Evolutionary conservation across 1,140 invertebrate genomes (phyloP), one percentile per base, ranked within the genome.

Genomic region (Hycleus phaleratus): DNA sequence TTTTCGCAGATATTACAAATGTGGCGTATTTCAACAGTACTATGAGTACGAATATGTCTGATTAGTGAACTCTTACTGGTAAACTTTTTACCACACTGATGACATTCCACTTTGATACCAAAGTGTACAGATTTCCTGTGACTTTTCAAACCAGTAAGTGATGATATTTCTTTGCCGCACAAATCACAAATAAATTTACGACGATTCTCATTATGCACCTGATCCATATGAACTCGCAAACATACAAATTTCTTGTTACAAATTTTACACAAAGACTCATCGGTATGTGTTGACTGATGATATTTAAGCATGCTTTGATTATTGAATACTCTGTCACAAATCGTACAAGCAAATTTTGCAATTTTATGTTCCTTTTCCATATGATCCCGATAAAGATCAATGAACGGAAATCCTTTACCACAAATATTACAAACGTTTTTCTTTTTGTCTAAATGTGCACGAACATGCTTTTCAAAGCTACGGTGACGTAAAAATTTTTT

Each of bases 31-130:
- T 85, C 81, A 0, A 82, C 82, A 1, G 81, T 83, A 18, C 18
- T 18, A 71, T 85, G 83, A 10, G 82, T 79, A 25, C 82, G 75
- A 65, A 82, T 78, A 69, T 85, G 83, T 46, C 81, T 74, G 26
- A 78, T 80, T 26, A 85, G 68, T 62, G 82, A 80, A 61, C 81
- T 82, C 64, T 81, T 81, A 64, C 82, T 81, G 3, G 79, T 78
- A 63, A 87, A 87, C 51, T 86, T 84, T 3, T 81, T 78, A 42
- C 79, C 82, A 18, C 82, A 82, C 42, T 94, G 82, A 52, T 85
- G 82, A 75, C 94, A 92, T n/a, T 83, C 83, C 72, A 90, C 91
- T 82, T 63, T 85, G 82, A 72, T 85, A 87, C 0, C 57, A 25
- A 65, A 7, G 7, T 46, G 67, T 63, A 49, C 69, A 67, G 65